Evolutionary conservation across 2,888 invertebrate species (phyloP).

Genomic region (Rhabditoides inermis): DNA sequence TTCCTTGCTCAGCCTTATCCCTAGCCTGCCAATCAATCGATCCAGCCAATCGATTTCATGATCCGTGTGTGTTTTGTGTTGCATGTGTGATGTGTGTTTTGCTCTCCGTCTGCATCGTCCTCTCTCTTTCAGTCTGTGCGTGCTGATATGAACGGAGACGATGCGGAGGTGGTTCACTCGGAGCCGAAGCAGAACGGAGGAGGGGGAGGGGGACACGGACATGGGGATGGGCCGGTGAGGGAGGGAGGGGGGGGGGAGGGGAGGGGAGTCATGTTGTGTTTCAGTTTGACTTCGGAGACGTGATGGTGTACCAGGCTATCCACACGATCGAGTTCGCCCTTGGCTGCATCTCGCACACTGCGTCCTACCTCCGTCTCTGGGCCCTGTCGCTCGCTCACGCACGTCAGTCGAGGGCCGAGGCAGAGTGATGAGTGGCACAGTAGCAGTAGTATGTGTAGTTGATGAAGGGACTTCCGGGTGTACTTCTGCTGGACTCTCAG

Average conservation of each 20-base stretch:
- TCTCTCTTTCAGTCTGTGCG: slow-evolving; percentile 43
- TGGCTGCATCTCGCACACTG: slow-evolving; percentile 53
- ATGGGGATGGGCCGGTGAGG: slow-evolving; percentile 39
- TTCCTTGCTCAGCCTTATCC: no score
- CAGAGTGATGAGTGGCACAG: no score
- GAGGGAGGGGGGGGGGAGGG: slow-evolving; percentile 1
- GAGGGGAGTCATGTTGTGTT: slow-evolving; percentile 10
- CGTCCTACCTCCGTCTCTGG: slow-evolving; percentile 53
- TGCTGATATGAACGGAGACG: slow-evolving; percentile 48
- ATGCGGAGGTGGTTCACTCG: slow-evolving; percentile 45
- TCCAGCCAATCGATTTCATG: no score
- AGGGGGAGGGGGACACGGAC: slow-evolving; percentile 34
- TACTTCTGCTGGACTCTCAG: no score
- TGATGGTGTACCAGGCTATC: slow-evolving; percentile 51
- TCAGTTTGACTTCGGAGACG: slow-evolving; percentile 47
- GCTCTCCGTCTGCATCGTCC: not conserved
- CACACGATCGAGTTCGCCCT: slow-evolving; percentile 53
- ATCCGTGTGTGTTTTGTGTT: not conserved
- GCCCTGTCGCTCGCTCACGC: slow-evolving; percentile 52
- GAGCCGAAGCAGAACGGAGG: slow-evolving; percentile 14
- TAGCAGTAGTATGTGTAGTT: no score
- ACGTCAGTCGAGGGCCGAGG: slow-evolving; percentile 40
- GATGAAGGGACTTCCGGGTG: no score
- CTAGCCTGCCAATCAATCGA: no score
- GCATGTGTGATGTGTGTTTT: not conserved